Evolutionary conservation across 2,113 vertebrate species (phyloP).

Genomic region (Burhinus oedicnemus): DNA sequence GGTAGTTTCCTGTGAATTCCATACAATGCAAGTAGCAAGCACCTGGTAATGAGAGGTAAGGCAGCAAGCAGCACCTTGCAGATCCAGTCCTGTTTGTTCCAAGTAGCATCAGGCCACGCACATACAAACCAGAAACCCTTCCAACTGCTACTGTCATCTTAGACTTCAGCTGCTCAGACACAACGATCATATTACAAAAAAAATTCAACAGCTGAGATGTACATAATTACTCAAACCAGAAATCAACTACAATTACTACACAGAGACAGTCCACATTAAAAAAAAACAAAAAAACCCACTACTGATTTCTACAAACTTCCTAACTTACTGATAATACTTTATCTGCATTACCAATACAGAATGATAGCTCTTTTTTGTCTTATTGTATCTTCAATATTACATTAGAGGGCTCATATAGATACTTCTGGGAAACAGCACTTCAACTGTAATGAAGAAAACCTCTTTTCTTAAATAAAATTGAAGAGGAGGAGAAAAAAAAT

Average conservation of each 20-base stretch:
- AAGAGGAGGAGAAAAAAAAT: not conserved
- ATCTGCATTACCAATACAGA: not conserved
- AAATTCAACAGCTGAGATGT: not conserved
- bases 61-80: not conserved
- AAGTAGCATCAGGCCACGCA: not conserved
- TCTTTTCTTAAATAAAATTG: constrained; percentile 5
- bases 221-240: not conserved
- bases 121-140: not conserved
- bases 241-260: not conserved
- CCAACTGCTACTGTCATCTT: not conserved
- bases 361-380: not conserved
- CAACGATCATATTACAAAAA: not conserved
- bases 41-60: not conserved
- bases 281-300: not conserved
- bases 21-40: not conserved
- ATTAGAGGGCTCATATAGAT: constrained; percentile 18
- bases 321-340: not conserved
- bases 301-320: not conserved
- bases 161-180: not conserved
- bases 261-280: not conserved
- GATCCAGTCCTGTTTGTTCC: not conserved
- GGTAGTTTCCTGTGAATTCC: not conserved
- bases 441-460: not conserved
- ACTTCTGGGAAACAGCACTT: constrained; percentile 26
- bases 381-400: not conserved